These are phyloP conservation scores for Athetis lepigone DNA, from an alignment of 2,888 invertebrate species.

Conservation along the genomic window DNA sequence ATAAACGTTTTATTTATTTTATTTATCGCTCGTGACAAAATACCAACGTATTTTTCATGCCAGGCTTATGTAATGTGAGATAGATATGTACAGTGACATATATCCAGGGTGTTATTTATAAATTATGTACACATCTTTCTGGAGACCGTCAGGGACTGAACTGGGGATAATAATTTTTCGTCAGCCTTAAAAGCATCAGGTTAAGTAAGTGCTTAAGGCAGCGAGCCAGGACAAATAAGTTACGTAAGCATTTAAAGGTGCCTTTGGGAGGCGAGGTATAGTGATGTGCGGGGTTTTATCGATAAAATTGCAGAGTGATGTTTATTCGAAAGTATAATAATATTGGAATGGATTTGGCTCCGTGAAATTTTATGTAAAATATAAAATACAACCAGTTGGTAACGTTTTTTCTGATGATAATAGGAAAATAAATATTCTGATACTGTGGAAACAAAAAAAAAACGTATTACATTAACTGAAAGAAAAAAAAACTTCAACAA, in stretches of 20 bases:
- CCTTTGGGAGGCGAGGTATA: conserved; percentile 49
- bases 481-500: too few species aligned
- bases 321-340: too few species aligned
- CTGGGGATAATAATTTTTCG: conserved; percentile 57
- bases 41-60: conserved; percentile 20
- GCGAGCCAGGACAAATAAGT: conserved; percentile 66
- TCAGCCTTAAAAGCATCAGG: conserved; percentile 60
- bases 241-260: conserved; percentile 61
- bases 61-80: conserved; percentile 4
- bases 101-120: conserved; percentile 33
- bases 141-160: conserved; percentile 23
- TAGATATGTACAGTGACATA: conserved; percentile 19
- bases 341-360: too few species aligned
- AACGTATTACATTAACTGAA: too few species aligned
- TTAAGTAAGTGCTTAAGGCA: conserved; percentile 64
- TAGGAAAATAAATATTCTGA: too few species aligned
- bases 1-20: conserved; percentile 11
- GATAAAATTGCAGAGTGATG: conserved; percentile 2
- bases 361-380: too few species aligned
- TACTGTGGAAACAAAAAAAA: too few species aligned
- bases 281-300: conserved; percentile 37
- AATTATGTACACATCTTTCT: conserved; percentile 32
- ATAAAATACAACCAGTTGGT: too few species aligned
- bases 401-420: too few species aligned
- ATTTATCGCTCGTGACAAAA: conserved; percentile 5